Conservation (phyloP, 2,113 vertebrate genomes). For the Anas platyrhynchos region DNA sequence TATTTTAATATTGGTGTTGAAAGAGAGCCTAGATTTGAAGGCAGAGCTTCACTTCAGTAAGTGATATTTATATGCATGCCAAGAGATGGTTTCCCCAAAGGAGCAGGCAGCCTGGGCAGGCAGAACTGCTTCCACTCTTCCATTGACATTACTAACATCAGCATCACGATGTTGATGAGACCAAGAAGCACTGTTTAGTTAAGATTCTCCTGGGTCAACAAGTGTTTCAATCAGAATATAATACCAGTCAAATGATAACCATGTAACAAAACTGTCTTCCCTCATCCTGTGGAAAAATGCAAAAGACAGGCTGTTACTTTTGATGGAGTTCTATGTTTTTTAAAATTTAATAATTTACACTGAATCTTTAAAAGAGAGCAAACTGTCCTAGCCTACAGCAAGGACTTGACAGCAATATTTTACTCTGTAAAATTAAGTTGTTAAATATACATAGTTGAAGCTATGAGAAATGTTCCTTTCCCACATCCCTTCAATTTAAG, state of each 20-base stretch:
- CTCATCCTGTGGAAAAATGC: not conserved
- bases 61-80: not conserved
- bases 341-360: conserved; percentile 45
- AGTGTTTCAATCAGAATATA: not conserved
- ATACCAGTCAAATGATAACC: not conserved
- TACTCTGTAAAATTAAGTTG: conserved; percentile 34
- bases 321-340: not conserved
- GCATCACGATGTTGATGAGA: not conserved
- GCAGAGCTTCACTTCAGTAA: not conserved
- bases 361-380: conserved; percentile 1
- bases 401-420: conserved; percentile 29
- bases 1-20: not conserved
- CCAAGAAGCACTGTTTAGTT: not conserved
- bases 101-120: not conserved
- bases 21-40: not conserved
- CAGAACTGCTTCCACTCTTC: not conserved
- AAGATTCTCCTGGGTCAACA: not conserved
- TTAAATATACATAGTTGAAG: not conserved
- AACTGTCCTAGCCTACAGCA: conserved; percentile 37
- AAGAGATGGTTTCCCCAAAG: not conserved
- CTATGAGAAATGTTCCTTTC: not conserved
- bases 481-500: not conserved
- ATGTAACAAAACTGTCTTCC: not conserved
- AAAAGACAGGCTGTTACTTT: not conserved
- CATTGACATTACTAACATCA: not conserved